Evolutionary conservation across 2,113 vertebrate genomes (phyloP).

Genomic region (Pterophyllum scalare): DNA sequence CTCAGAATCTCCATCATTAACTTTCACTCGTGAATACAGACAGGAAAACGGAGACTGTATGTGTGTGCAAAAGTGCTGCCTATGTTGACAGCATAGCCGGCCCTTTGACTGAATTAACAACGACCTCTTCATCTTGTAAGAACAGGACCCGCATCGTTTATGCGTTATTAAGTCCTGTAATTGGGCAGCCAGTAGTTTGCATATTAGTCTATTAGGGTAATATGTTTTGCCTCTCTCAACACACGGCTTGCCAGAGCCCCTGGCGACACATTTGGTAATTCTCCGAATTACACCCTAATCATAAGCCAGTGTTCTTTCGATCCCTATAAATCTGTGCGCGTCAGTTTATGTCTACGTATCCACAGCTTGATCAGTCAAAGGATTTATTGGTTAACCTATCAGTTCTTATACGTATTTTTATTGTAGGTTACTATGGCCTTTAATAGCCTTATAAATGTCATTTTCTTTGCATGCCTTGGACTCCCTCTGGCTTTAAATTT

Average conservation of each 20-base stretch:
- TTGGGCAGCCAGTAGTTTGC: constrained; percentile 99
- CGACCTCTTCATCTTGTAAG: constrained; percentile 88
- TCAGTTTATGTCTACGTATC: constrained; percentile 41
- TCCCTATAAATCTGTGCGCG: constrained; percentile 84
- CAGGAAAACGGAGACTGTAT: constrained; percentile 50
- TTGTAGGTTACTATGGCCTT: background rate
- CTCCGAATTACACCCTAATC: constrained; percentile 97
- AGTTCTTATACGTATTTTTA: background rate
- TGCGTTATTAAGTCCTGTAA: constrained; percentile 98
- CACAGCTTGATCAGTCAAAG: constrained; percentile 43
- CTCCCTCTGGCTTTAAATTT: background rate
- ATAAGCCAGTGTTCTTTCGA: constrained; percentile 94
- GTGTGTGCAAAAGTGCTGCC: constrained; percentile 43
- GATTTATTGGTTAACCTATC: constrained; percentile 48
- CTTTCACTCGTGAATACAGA: constrained; percentile 90
- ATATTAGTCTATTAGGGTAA: constrained; percentile 99
- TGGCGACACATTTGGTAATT: constrained; percentile 91
- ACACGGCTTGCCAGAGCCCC: constrained; percentile 92
- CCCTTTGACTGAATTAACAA: constrained; percentile 89
- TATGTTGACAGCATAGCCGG: constrained; percentile 88
- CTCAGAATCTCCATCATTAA: constrained; percentile 98
- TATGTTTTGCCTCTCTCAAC: constrained; percentile 93
- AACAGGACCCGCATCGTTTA: constrained; percentile 96
- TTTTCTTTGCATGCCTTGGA: background rate
- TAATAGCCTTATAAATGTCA: background rate